Evolutionary conservation across 2,113 vertebrate genomes (phyloP), one percentile per base, ranked within the genome.

Genomic region (Syngnathus typhle): DNA sequence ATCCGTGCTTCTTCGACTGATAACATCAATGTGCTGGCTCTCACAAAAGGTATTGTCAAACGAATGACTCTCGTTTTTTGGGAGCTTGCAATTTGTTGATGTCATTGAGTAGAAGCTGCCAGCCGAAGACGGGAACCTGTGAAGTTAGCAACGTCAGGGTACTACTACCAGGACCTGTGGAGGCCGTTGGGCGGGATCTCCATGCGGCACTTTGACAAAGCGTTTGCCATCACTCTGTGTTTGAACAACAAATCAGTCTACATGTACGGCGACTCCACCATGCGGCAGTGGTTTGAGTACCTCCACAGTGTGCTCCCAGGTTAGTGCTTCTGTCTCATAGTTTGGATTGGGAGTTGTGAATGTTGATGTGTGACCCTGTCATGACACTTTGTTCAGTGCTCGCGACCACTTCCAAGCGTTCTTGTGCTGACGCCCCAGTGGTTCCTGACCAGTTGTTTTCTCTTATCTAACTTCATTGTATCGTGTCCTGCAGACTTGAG

Each of bases 271-370:
- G 96, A 99, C 80, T 99, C 96, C 10, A 99, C 96, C 43, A 92
- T 93, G 64, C 92, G 96, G 44, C 96, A 99, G 67, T 99, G 95
- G 95, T 99, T 96, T 77, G 95, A 98, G 83, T 95, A 97, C 86
- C 91, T 99, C 65, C 93, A 91, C 32, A 54, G 81, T 1, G 88
- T 90, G 80, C 88, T 95, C 69, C 93, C 96, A 90, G 95, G 96
- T 98, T 62, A 85, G 88, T 15, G 10, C 8, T 41, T 18, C 2
- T 4, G 1, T 58, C 55, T 58, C 12, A 15, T 32, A 46, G 27
- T 32, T 32, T 32, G 27, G 27, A 32, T 32, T 32, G 27, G 27
- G 27, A 32, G 27, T 32, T 32, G 27, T 32, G 27, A 32, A 32
- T 32, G 27, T 32, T 32, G 27, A 32, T 3, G 27, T 32, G 27